Conservation (phyloP, 37 sponge, comb jelly and placozoan genomes). For the Agelas oroides region DNA sequence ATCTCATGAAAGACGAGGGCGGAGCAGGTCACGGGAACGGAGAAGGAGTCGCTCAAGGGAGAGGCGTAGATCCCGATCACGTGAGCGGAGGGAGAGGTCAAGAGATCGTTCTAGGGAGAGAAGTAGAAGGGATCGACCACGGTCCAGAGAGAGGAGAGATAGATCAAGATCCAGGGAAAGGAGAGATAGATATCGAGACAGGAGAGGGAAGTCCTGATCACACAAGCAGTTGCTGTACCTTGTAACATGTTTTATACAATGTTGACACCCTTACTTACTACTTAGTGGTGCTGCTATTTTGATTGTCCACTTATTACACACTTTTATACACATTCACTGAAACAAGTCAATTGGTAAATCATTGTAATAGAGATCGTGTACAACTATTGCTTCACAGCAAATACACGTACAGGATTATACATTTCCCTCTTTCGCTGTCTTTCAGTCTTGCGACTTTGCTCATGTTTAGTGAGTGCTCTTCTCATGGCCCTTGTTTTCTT, state of each 20-base stretch:
- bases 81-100: background rate
- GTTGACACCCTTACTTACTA: too few species aligned
- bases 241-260: too few species aligned
- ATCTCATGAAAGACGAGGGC: conserved; percentile 13
- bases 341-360: background rate
- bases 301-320: too few species aligned
- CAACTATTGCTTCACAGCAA: conserved; percentile 83
- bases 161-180: conserved; percentile 32
- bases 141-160: background rate
- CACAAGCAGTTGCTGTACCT: too few species aligned
- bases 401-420: conserved; percentile 88
- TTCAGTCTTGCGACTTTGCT: conserved; percentile 79
- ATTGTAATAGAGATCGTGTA: background rate
- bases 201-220: too few species aligned
- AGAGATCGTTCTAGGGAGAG: conserved; percentile 4
- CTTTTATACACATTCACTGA: background rate
- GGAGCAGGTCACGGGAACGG: conserved; percentile 23
- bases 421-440: conserved; percentile 90
- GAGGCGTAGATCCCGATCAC: conserved; percentile 21
- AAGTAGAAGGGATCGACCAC: background rate
- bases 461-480: conserved; percentile 79
- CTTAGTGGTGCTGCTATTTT: too few species aligned
- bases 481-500: conserved; percentile 97
- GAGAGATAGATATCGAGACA: conserved; percentile 6
- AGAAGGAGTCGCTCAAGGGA: conserved; percentile 38